These are phyloP conservation scores for Agriopis leucophaearia DNA, from an alignment of 2,888 invertebrate species.

Conservation along the genomic window DNA sequence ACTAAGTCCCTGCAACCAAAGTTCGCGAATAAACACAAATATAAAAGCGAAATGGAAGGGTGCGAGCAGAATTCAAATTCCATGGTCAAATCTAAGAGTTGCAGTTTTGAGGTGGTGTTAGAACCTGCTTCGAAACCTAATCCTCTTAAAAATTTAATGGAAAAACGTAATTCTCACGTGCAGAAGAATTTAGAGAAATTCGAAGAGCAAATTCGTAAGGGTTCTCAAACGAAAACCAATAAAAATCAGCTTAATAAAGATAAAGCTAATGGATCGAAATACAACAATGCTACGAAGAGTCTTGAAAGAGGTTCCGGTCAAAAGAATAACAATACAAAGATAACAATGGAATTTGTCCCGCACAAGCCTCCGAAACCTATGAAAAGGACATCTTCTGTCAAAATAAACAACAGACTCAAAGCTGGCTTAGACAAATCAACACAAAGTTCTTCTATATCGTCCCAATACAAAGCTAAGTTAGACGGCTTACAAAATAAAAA, in stretches of 20 bases:
- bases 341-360: slow-evolving; percentile 87
- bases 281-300: slow-evolving; percentile 78
- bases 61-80: slow-evolving; percentile 67
- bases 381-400: slow-evolving; percentile 88
- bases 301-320: slow-evolving; percentile 79
- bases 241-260: slow-evolving; percentile 81
- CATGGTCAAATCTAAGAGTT: slow-evolving; percentile 83
- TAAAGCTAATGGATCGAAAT: slow-evolving; percentile 74
- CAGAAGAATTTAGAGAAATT: slow-evolving; percentile 88
- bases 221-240: slow-evolving; percentile 70
- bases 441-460: slow-evolving; percentile 76
- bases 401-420: slow-evolving; percentile 84
- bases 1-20: slow-evolving; percentile 80
- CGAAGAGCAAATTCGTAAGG: slow-evolving; percentile 83
- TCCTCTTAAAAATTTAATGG: slow-evolving; percentile 78
- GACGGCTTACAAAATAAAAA: slow-evolving; percentile 82
- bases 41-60: slow-evolving; percentile 78
- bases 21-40: slow-evolving; percentile 75
- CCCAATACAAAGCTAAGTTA: slow-evolving; percentile 82
- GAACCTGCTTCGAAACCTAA: slow-evolving; percentile 83
- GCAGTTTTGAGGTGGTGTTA: slow-evolving; percentile 83
- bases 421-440: slow-evolving; percentile 76
- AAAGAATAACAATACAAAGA: slow-evolving; percentile 79
- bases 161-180: slow-evolving; percentile 81
- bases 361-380: slow-evolving; percentile 92